phyloP scores from a whole-genome alignment of 35 echinoderm and acorn worm species.

The Ophioderma brevispina region DNA sequence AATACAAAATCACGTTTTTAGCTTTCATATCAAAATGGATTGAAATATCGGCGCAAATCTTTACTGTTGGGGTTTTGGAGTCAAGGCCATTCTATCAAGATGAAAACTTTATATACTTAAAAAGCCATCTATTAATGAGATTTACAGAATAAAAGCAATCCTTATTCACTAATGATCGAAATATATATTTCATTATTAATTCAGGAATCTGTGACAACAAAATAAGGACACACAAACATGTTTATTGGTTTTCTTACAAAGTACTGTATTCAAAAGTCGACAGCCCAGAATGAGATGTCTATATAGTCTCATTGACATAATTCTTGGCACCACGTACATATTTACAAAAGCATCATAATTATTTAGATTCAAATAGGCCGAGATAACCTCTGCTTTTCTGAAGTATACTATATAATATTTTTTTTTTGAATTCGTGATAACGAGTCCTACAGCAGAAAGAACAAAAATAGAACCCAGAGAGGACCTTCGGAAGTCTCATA shows the following conservation, averaged over 20 bases:
- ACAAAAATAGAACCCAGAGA: background rate
- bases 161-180: too few relatives aligned
- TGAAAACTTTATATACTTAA: too few relatives aligned
- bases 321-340: slow-evolving; percentile 56
- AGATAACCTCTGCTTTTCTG: background rate
- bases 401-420: slow-evolving; percentile 4
- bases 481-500: background rate
- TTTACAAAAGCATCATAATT: slow-evolving; percentile 36
- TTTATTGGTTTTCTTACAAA: slow-evolving; percentile 23
- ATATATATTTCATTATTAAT: too few relatives aligned
- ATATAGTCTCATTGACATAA: slow-evolving; percentile 37
- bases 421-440: slow-evolving; percentile 5
- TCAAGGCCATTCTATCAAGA: too few relatives aligned
- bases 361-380: slow-evolving; percentile 1
- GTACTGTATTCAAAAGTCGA: slow-evolving; percentile 55
- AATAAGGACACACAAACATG: background rate
- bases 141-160: too few relatives aligned
- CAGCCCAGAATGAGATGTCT: slow-evolving; percentile 29
- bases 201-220: background rate
- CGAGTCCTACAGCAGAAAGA: background rate
- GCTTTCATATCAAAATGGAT: too few relatives aligned
- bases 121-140: too few relatives aligned
- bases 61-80: too few relatives aligned
- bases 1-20: too few relatives aligned
- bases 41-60: too few relatives aligned